Base-by-base conservation (phyloP, 2,888 invertebrate species). In the Stramonita haemastoma region DNA sequence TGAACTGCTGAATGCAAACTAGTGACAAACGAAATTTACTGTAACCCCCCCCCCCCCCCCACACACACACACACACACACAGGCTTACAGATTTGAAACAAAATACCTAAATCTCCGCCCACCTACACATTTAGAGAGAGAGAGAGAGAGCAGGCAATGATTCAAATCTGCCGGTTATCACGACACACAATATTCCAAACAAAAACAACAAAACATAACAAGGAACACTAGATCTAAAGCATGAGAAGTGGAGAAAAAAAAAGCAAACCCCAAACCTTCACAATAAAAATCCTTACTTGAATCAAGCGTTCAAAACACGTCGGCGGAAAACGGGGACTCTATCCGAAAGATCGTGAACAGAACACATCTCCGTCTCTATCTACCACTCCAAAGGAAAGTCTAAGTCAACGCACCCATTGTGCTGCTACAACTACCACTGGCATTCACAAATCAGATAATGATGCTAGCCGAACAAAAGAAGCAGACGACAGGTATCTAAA, bases 371-470 rank as follows among this genome's bases (percentile, higher is more conserved):
- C 66, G 26, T 17, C 66, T 26, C 19, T 66, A 66, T 17, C 66
- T 5, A 66, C 66, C 5, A 57, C 17, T 15, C 4, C n/a, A 8
- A n/a, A 34, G 87, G 13, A 46, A 46, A 46, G 2, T 46, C 46
- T 46, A 46, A 46, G 46, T 46, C 46, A 46, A 46, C 46, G 46
- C 46, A 5, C 8, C 46, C 46, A 46, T 46, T 46, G 46, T 46
- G 46, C n/a, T 46, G 46, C 46, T 46, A 46, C 46, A 46, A 46
- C 46, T 46, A 34, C n/a, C 36, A n/a, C 26, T 29, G 66, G 60
- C 84, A 70, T 57, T 66, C 57, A 83, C 81, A 88, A 77, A 83
- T 79, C 29, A 32, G 46, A 83, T 56, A 86, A 81, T 77, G 77
- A 77, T 73, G 29, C 36, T 29, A 22, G n/a, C 46, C 84, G 22